These are phyloP conservation scores for Amblyraja radiata DNA, from an alignment of 2,797 vertebrate species.

Conservation along the genomic window DNA sequence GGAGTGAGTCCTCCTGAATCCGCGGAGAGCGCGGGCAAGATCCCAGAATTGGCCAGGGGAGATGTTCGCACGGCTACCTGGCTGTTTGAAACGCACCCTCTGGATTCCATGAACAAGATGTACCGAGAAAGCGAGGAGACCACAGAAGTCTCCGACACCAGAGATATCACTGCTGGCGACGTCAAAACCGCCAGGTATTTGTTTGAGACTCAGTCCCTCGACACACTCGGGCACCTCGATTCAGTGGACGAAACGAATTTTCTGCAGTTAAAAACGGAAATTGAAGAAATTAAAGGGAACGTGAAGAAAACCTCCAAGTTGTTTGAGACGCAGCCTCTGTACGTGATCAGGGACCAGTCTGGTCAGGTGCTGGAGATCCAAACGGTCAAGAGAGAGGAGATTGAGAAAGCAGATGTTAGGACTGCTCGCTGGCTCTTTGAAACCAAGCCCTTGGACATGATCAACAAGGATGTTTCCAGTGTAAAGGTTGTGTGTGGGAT, in stretches of 20 bases:
- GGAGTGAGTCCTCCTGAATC: conserved; percentile 46
- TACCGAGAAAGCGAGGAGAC: conserved; percentile 61
- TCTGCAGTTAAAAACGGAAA: conserved; percentile 66
- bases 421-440: conserved; percentile 75
- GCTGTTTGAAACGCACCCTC: conserved; percentile 75
- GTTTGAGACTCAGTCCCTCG: conserved; percentile 74
- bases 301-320: conserved; percentile 73
- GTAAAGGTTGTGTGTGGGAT: conserved; percentile 70
- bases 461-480: conserved; percentile 59
- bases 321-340: conserved; percentile 76
- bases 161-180: conserved; percentile 68
- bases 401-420: conserved; percentile 69
- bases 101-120: conserved; percentile 72
- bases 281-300: conserved; percentile 73
- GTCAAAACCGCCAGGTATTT: conserved; percentile 72
- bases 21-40: conserved; percentile 58
- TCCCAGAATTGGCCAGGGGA: conserved; percentile 67
- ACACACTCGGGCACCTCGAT: conserved; percentile 67
- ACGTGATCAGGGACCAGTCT: conserved; percentile 72
- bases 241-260: conserved; percentile 71
- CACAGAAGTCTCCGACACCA: conserved; percentile 51
- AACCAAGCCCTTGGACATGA: conserved; percentile 68
- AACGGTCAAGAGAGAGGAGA: conserved; percentile 73
- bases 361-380: conserved; percentile 76
- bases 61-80: conserved; percentile 63